These are phyloP conservation scores for Hydrozoanthus gracilis DNA, from an alignment of 92 coral and sea anemone genomes.

Conservation along the genomic window DNA sequence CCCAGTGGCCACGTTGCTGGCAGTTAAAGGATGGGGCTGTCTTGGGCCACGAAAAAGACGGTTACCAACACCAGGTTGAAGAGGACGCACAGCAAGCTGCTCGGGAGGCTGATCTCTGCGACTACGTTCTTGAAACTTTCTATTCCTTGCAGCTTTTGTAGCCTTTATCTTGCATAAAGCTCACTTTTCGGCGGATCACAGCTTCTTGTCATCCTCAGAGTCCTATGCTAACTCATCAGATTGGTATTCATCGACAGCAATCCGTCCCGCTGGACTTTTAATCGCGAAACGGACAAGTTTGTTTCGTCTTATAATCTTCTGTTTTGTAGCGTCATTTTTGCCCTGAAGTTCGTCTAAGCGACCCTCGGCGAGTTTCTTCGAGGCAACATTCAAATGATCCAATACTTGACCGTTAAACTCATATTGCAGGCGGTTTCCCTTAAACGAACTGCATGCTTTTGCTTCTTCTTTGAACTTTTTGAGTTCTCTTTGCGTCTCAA, in stretches of 20 bases:
- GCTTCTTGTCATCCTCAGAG: slow-evolving; percentile 57
- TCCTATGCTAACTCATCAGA: slow-evolving; percentile 55
- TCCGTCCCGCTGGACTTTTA: slow-evolving; percentile 60
- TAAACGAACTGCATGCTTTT: slow-evolving; percentile 57
- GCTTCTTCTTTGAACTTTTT: slow-evolving; percentile 53
- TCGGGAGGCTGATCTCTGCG: neutral
- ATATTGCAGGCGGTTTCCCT: slow-evolving; percentile 42
- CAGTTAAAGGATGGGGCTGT: slow-evolving; percentile 54
- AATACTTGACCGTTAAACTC: slow-evolving; percentile 48
- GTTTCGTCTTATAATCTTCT: slow-evolving; percentile 42
- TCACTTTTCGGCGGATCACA: slow-evolving; percentile 48
- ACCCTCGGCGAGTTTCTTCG: slow-evolving; percentile 29
- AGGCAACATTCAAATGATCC: slow-evolving; percentile 22
- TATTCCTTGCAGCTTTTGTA: slow-evolving; percentile 4
- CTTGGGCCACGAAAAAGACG: slow-evolving; percentile 29
- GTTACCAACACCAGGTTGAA: slow-evolving; percentile 10
- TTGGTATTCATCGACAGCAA: slow-evolving; percentile 53
- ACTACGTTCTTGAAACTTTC: neutral
- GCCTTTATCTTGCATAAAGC: slow-evolving; percentile 46
- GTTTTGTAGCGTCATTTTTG: slow-evolving; percentile 27
- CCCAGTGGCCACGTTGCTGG: slow-evolving; percentile 55
- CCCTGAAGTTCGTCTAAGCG: slow-evolving; percentile 33
- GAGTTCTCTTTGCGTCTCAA: slow-evolving; percentile 18
- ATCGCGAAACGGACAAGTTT: slow-evolving; percentile 60
- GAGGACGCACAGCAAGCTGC: neutral